These are phyloP conservation scores for Galaxias olidus DNA, from an alignment of 2,797 vertebrate species.

Conservation along the genomic window DNA sequence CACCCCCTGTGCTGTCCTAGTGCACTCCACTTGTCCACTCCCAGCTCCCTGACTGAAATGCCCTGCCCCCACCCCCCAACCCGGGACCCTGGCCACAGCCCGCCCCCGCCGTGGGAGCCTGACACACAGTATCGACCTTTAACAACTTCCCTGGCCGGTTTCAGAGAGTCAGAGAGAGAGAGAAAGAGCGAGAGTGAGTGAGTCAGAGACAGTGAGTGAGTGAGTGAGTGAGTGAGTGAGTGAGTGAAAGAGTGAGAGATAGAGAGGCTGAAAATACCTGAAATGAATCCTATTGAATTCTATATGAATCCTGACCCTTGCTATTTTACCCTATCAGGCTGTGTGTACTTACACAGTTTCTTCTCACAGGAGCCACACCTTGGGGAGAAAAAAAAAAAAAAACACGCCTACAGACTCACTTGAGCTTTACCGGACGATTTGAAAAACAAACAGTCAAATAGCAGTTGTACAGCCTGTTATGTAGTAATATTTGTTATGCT, in stretches of 20 bases:
- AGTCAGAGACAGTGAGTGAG: not conserved
- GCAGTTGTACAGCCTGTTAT: no score
- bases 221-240: conserved; percentile 4
- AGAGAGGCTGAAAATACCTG: no score
- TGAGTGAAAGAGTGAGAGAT: not conserved
- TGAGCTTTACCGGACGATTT: not conserved
- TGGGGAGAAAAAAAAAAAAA: not conserved
- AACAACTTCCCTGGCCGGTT: conserved; percentile 66
- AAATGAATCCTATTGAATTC: no score
- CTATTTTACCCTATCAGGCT: no score
- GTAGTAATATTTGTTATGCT: no score
- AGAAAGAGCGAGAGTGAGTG: not conserved
- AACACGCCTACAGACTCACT: not conserved
- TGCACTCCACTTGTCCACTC: no score
- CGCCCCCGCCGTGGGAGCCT: conserved; percentile 58
- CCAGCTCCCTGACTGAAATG: conserved; percentile 63
- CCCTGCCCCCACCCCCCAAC: conserved; percentile 37
- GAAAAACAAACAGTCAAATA: not conserved
- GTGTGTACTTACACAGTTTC: no score
- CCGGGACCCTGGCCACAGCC: conserved; percentile 66
- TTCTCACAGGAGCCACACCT: not conserved
- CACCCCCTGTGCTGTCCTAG: conserved; percentile 28
- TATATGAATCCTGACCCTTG: no score
- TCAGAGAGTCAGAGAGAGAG: conserved; percentile 9
- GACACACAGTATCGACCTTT: conserved; percentile 40